Base-by-base conservation (phyloP, 2,888 invertebrate genomes). In the Dromius quadrimaculatus region DNA sequence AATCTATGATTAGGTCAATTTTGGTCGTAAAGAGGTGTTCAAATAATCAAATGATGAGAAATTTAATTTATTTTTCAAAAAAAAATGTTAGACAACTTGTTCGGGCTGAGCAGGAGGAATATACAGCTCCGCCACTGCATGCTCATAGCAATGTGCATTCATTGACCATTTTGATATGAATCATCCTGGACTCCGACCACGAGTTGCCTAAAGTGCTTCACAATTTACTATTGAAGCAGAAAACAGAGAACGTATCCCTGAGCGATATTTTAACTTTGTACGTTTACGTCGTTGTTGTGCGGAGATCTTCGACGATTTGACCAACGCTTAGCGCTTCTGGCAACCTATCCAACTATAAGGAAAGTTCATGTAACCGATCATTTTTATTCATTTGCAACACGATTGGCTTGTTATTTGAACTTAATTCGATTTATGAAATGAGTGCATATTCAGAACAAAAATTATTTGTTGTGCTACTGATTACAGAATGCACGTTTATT, bases 131-230 rank as follows among this genome's bases (percentile, higher is more conserved):
- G 50, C 6, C 50, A 54, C 50, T 54, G 50, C 4, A 15, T 2
- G 15, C 41, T 17, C 6, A 6, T 6, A 41, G 41, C 41, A 41
- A 41, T 15, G 4, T 8, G 28, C 50, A 54, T 54, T 28, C 50
- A 54, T 32, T 54, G 50, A 54, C 11, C 23, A 28, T 23, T 54
- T 23, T 20, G 65, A 65, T 65, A 65, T 65, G 65, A 65, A 65
- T 65, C 65, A 65, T 50, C 65, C 11, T 13, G 6, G 41, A 41
- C 9, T 23, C 32, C 32, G 32, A 32, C 23, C 65, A 65, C 65
- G 65, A 65, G 50, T 65, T 50, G 65, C 65, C 65, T 65, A 65
- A 65, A 65, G 65, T 65, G 65, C 36, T 50, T 20, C 45, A 65
- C 63, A 63, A 63, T 63, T 45, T 63, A 45, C 45, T 63, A 63